Percentiles rank a stretch among this genome's conserved stretches.
phyloP scores from a whole-genome alignment of 1,140 invertebrate species.

The Brachionus asplanchnoidis region DNA sequence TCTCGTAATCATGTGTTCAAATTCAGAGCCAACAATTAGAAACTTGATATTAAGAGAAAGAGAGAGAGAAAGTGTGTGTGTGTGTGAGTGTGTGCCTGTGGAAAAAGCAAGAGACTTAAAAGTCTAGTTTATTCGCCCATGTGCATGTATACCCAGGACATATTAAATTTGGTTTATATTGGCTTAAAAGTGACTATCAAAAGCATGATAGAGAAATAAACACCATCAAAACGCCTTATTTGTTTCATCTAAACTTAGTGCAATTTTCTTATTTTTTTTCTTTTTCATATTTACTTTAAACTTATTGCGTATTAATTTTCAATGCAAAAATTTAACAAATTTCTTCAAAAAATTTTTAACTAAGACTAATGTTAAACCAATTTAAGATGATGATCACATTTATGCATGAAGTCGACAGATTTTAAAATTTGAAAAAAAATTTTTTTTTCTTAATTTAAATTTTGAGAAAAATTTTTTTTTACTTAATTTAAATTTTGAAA shows the following conservation, averaged over 20 bases:
- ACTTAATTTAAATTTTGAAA: not conserved
- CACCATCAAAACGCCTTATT: not conserved
- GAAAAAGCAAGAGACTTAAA: not conserved
- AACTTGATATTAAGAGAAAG: not conserved
- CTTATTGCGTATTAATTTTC: constrained; percentile 9
- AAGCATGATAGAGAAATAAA: not conserved
- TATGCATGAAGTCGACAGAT: not conserved
- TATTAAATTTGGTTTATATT: not conserved
- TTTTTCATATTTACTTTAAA: not conserved
- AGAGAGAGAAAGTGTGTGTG: not conserved
- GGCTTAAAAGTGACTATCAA: not conserved
- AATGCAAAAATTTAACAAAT: not conserved
- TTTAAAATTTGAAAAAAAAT: not conserved
- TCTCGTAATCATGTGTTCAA: not conserved
- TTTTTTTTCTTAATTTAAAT: too few species aligned
- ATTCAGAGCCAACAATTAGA: not conserved
- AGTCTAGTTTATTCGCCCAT: not conserved
- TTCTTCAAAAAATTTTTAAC: not conserved
- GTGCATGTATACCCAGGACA: not conserved
- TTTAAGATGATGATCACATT: not conserved
- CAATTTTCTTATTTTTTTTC: not conserved
- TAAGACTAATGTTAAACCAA: not conserved
- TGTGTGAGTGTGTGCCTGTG: not conserved
- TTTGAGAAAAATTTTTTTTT: too few species aligned
- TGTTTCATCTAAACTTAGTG: not conserved